A percentile compares a stretch with the other conserved stretches of the same genome.
Evolutionary conservation across 2,888 invertebrate genomes (phyloP).

Genomic region (Sphaerolaimus hirsutus): DNA sequence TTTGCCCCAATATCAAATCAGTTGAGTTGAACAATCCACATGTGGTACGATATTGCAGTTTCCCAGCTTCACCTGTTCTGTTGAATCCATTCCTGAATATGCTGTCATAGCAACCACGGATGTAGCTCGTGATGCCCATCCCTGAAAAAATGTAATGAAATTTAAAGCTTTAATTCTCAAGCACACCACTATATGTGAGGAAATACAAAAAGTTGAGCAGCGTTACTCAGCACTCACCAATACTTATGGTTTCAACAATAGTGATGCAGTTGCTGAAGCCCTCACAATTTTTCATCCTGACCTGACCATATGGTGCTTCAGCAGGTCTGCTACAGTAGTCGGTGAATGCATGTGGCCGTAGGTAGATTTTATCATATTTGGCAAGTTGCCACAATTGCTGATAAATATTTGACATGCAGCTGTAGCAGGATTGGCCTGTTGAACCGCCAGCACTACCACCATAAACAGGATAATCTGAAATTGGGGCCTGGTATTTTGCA

Average conservation of each 20-base stretch:
- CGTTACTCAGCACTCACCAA: too few species aligned
- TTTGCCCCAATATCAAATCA: neutral
- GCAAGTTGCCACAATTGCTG: neutral
- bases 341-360: neutral
- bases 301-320: neutral
- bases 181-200: too few species aligned
- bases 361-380: neutral
- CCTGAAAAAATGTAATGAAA: neutral
- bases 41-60: neutral
- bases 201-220: too few species aligned
- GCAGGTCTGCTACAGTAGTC: neutral
- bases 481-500: too few species aligned
- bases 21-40: slow-evolving; percentile 1
- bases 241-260: neutral
- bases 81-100: slow-evolving; percentile 2
- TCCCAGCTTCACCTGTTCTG: neutral
- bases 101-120: slow-evolving; percentile 1
- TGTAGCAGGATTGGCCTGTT: slow-evolving; percentile 1
- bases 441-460: too few species aligned
- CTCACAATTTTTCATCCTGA: neutral
- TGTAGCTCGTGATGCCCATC: neutral
- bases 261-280: neutral
- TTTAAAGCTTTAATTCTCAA: too few species aligned
- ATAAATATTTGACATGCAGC: slow-evolving; percentile 1
- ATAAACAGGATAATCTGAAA: too few species aligned